Conservation (phyloP, 2,888 invertebrate species). For the Latheticus oryzae region DNA sequence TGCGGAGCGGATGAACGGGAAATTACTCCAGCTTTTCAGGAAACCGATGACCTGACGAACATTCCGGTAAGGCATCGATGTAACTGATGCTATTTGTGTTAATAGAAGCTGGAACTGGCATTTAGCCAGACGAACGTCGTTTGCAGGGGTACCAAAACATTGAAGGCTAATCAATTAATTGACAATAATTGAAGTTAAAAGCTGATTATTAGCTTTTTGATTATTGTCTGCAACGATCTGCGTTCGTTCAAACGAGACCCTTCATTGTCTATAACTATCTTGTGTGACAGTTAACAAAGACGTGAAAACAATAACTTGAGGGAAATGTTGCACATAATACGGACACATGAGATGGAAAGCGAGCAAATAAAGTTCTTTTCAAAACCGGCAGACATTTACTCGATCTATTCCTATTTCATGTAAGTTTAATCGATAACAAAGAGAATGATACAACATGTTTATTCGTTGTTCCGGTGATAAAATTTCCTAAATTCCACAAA, state of each 20-base stretch:
- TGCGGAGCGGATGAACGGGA: not conserved
- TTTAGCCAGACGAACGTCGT: slow-evolving; percentile 33
- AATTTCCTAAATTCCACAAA: no score
- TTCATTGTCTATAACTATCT: no score
- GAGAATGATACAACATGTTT: no score
- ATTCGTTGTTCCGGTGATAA: no score
- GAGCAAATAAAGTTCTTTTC: slow-evolving; percentile 19
- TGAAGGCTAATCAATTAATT: slow-evolving; percentile 27
- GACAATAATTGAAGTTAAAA: slow-evolving; percentile 29
- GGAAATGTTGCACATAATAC: slow-evolving; percentile 16
- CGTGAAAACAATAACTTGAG: slow-evolving; percentile 10
- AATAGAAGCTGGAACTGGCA: no score
- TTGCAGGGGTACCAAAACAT: slow-evolving; percentile 37
- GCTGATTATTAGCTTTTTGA: no score
- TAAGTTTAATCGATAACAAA: slow-evolving; percentile 1
- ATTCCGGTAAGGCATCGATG: slow-evolving; percentile 24
- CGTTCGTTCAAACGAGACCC: no score
- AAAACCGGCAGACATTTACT: slow-evolving; percentile 1
- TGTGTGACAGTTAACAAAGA: slow-evolving; percentile 13
- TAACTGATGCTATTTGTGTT: slow-evolving; percentile 39
- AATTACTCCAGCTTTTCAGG: slow-evolving; percentile 10
- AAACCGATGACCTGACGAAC: slow-evolving; percentile 22
- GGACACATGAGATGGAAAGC: slow-evolving; percentile 19
- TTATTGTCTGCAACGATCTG: no score
- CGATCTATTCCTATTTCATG: slow-evolving; percentile 4